These are phyloP conservation scores for Glossophaga mutica DNA, from an alignment of 2,797 vertebrate genomes.

Conservation along the genomic window DNA sequence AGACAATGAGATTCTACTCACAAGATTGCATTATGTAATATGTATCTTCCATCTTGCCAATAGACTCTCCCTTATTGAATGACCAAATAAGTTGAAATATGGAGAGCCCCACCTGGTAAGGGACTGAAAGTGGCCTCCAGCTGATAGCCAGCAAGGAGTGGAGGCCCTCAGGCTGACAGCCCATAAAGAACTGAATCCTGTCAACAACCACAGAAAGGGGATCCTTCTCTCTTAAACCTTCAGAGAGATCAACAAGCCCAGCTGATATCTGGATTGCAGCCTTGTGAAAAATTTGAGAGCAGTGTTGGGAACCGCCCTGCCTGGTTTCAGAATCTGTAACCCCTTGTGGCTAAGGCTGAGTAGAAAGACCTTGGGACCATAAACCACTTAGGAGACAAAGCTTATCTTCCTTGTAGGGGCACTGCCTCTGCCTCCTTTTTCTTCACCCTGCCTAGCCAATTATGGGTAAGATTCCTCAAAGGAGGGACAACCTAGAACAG, in stretches of 20 bases:
- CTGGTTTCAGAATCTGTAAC: no score
- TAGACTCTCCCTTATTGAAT: background rate
- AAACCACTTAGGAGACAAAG: no score
- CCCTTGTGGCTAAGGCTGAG: no score
- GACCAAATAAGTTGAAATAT: background rate
- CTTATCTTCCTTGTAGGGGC: no score
- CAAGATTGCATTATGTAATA: background rate
- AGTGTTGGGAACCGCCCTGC: background rate
- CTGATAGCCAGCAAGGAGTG: background rate
- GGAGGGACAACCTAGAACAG: no score
- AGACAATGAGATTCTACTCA: background rate
- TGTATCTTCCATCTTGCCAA: background rate
- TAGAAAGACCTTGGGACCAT: no score
- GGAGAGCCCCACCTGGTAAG: background rate
- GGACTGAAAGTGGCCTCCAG: background rate
- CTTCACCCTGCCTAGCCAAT: no score
- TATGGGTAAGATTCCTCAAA: no score
- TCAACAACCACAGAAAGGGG: background rate
- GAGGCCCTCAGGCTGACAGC: background rate
- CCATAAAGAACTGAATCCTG: background rate
- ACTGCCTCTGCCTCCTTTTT: no score
- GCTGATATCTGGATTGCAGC: background rate
- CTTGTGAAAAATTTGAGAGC: background rate
- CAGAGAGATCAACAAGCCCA: background rate
- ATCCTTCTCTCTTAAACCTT: background rate